These are phyloP conservation scores for Cataglyphis livida DNA, from an alignment of 2,888 invertebrate genomes.

Conservation along the genomic window DNA sequence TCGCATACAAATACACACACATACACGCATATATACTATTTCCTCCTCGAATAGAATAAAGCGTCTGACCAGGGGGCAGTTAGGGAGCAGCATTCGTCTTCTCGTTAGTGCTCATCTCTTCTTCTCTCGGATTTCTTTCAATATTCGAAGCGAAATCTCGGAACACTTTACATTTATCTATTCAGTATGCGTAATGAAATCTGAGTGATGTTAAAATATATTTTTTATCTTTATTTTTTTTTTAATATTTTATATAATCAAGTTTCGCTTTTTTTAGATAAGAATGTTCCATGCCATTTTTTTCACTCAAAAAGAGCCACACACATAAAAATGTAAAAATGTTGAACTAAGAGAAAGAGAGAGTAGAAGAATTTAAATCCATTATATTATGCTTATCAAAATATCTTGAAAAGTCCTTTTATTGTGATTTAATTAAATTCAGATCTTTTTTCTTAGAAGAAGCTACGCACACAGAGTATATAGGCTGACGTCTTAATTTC, in stretches of 20 bases:
- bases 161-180: not conserved
- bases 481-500: slow-evolving; percentile 50
- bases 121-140: slow-evolving; percentile 75
- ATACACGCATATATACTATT: slow-evolving; percentile 8
- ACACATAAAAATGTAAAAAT: not conserved
- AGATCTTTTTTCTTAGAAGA: not conserved
- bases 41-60: slow-evolving; percentile 52
- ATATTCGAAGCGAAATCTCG: slow-evolving; percentile 63
- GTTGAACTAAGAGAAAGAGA: not conserved
- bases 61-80: slow-evolving; percentile 70
- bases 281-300: not conserved
- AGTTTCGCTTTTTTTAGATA: not conserved
- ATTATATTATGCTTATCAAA: not conserved
- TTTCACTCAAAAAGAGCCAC: not conserved
- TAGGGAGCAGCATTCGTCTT: slow-evolving; percentile 73
- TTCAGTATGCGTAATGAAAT: not conserved
- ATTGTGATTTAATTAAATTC: slow-evolving; percentile 7
- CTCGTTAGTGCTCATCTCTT: slow-evolving; percentile 66
- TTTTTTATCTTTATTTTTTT: not conserved
- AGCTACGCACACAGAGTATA: slow-evolving; percentile 11
- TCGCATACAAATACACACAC: slow-evolving; percentile 15
- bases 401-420: not conserved
- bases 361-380: not conserved
- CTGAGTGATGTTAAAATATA: not conserved
- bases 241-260: not conserved